Percentiles rank a stretch among this genome's conserved stretches.
Conservation (phyloP, 2,113 vertebrate genomes). For the Formicarius rufipectus region DNA sequence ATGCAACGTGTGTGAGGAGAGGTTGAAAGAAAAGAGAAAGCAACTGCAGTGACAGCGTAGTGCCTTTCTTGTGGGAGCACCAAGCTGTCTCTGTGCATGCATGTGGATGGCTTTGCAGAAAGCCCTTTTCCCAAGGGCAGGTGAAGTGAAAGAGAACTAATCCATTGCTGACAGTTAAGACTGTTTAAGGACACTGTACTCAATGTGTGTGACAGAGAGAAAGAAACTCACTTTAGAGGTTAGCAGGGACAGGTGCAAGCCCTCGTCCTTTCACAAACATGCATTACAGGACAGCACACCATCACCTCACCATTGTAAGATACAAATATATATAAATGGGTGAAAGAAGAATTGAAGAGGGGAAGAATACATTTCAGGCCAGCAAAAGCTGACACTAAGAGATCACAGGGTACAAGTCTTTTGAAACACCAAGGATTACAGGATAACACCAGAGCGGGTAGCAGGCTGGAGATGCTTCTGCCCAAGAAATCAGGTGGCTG, state of each 20-base stretch:
- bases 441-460: neutral
- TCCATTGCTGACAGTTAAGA: neutral
- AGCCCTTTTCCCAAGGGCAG: neutral
- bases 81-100: fast-evolving
- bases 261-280: neutral
- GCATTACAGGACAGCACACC: neutral
- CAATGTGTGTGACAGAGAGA: too few species aligned
- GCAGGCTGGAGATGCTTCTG: neutral
- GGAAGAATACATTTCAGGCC: neutral
- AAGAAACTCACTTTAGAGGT: neutral
- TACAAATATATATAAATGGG: neutral
- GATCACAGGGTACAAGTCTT: neutral
- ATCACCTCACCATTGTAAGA: neutral
- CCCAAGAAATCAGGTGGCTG: neutral
- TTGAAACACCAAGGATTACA: neutral
- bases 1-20: neutral
- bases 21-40: neutral
- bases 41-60: neutral
- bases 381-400: neutral
- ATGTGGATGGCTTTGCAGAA: neutral
- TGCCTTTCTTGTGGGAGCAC: neutral
- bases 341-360: neutral
- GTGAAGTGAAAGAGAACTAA: neutral
- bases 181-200: neutral
- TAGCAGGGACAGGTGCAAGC: neutral